Base-by-base conservation (phyloP, 2,797 vertebrate species). In the Odontamblyopus lacepedii region DNA sequence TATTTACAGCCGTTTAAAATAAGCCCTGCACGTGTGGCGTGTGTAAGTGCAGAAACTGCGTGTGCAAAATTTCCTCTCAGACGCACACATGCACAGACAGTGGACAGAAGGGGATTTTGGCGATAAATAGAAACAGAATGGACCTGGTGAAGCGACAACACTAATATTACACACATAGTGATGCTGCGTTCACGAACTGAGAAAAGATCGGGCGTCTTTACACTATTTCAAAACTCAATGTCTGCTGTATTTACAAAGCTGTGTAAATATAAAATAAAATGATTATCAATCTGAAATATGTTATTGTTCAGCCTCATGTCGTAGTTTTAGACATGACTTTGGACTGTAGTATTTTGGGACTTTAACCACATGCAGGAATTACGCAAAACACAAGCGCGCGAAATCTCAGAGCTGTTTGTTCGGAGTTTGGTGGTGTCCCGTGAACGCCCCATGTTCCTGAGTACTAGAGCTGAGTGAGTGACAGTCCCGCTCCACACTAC, bases 401-500 rank as follows among this genome's bases (percentile, higher is more conserved):
- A 41, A 38, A 11, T 4, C 6, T 1, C 12, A 50, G 1, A 27
- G 26, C 18, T 87, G 8, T 3, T 0, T 1, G 72, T 32, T 84
- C 85, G 19, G 78, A 85, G 76, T 72, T 69, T 26, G 0, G 15
- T 0, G 3, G 0, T 18, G 1, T 75, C 62, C 77, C 66, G 0
- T 86, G 87, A 92, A 90, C 80, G 88, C 87, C 55, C 5, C 85
- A 2, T n/a, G 79, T 26, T 79, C 73, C 73, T 48, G 75, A 78
- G 78, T 80, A 83, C 79, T 80, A 82, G 83, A 66, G 75, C 78
- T 53, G 80, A 60, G 74, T 32, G 91, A 93, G 85, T 92, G 93
- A 92, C 92, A 89, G 87, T 77, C 83, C 77, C 3, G 83, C 75
- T 78, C 81, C 86, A 83, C 92, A 79, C 91, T 87, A 90, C 90